Conservation (phyloP, 2,888 invertebrate species). For the Alentia gelatinosa region DNA sequence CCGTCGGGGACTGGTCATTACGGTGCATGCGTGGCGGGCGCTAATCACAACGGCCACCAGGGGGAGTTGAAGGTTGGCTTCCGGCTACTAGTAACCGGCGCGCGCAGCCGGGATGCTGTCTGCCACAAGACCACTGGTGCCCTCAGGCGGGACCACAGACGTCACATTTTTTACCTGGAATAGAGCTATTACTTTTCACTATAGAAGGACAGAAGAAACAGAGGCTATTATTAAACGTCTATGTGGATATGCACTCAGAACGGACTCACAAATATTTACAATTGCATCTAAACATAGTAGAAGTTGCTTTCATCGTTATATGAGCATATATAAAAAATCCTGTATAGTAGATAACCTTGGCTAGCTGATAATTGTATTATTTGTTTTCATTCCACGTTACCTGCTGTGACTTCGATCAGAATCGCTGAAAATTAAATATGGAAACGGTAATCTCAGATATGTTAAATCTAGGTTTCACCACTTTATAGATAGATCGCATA, state of each 20-base stretch:
- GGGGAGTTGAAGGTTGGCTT: conserved; percentile 34
- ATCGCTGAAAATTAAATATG: too few species aligned
- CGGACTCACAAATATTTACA: too few species aligned
- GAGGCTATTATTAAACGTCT: neutral
- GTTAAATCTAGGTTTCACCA: too few species aligned
- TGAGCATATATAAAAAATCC: too few species aligned
- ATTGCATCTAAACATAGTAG: too few species aligned
- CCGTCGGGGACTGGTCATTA: conserved; percentile 49
- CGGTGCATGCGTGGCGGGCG: conserved; percentile 11
- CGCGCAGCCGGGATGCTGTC: conserved; percentile 4
- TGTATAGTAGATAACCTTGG: too few species aligned
- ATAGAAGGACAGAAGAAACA: neutral
- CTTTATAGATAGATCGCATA: too few species aligned
- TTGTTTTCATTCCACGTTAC: too few species aligned
- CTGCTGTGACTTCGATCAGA: too few species aligned
- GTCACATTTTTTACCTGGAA: conserved; percentile 15
- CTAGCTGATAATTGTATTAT: too few species aligned
- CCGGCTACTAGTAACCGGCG: neutral
- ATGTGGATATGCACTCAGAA: neutral
- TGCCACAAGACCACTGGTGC: neutral
- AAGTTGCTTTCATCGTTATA: too few species aligned
- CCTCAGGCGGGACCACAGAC: neutral
- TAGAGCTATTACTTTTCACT: neutral
- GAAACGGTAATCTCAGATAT: too few species aligned
- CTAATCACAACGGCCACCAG: conserved; percentile 36